Percentiles rank a stretch among this genome's conserved stretches.
Evolutionary conservation across 2,113 vertebrate genomes (phyloP).

Genomic region (Micronycteris hirsuta): DNA sequence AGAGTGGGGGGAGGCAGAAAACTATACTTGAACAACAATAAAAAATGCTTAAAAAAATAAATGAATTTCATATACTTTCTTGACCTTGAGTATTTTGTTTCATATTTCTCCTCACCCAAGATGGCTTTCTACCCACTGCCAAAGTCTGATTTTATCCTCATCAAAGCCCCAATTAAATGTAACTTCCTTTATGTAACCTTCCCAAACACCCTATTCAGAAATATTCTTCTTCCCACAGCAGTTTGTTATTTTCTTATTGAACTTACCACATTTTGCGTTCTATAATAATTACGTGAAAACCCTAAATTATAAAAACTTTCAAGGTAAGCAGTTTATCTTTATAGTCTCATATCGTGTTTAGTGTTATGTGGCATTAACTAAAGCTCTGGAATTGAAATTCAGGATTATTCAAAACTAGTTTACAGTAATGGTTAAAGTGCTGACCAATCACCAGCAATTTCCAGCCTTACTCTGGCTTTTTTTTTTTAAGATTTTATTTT

Average conservation of each 20-base stretch:
- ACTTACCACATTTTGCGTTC: neutral
- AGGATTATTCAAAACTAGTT: neutral
- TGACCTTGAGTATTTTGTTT: neutral
- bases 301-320: neutral
- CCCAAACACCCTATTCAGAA: neutral
- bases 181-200: neutral
- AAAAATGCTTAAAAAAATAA: too few relatives aligned
- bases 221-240: neutral
- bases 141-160: neutral
- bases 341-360: neutral
- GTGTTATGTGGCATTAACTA: neutral
- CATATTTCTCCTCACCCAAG: neutral
- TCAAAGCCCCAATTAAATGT: neutral
- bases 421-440: neutral
- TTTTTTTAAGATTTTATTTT: too few relatives aligned
- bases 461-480: neutral
- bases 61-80: neutral
- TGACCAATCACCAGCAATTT: neutral
- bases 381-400: neutral
- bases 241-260: slow-evolving; percentile 1
- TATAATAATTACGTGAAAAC: neutral
- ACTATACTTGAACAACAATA: too few relatives aligned
- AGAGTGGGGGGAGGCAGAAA: too few relatives aligned
- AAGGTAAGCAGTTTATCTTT: neutral
- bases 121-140: neutral